Base-by-base conservation (phyloP, 2,888 invertebrate species). In the Hemistola chrysoprasaria region DNA sequence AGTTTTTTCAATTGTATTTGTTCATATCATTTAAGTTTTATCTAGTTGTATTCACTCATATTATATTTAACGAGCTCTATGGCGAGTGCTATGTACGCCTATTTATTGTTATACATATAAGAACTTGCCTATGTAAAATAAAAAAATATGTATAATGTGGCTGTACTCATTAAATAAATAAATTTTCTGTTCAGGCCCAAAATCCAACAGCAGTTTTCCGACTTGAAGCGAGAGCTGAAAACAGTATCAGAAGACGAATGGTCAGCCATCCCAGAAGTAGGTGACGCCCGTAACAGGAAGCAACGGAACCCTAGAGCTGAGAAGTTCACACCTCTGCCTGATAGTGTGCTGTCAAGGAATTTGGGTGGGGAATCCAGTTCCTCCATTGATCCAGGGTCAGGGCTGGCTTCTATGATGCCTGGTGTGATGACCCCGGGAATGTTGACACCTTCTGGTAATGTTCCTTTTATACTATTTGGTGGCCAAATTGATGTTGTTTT, bases 151-250 rank as follows among this genome's bases (percentile, higher is more conserved):
- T n/a, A n/a, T n/a, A 8, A 28, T 10, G 4, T 0, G 33, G 8
- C 30, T 11, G 6, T 25, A 22, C n/a, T 6, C 11, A 28, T 0
- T 2, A 27, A 22, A 16, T n/a, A 10, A 4, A 25, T 24, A 8
- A 5, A 20, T 4, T 6, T 11, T 26, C n/a, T n/a, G n/a, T 65
- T 1, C 58, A 91, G 96, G 49, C 99, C 99, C 0, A 99, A 99
- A 90, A 99, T 99, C 63, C 99, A 99, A 71, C 99, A 99, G 71
- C 98, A 99, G 71, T 99, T 99, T 76, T 98, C 98, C 6, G 99
- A 99, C 83, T 86, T 99, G 9, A 99, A 99, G 80, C 90, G 97
- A 59, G 96, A 95, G 52, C 77, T 97, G 10, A 93, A 94, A 33
- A 90, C 91, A 37, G 95, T 99, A 0, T 93, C 94, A 0, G 95